Evolutionary conservation across 2,113 vertebrate species (phyloP).

Genomic region (Gambusia holbrooki): DNA sequence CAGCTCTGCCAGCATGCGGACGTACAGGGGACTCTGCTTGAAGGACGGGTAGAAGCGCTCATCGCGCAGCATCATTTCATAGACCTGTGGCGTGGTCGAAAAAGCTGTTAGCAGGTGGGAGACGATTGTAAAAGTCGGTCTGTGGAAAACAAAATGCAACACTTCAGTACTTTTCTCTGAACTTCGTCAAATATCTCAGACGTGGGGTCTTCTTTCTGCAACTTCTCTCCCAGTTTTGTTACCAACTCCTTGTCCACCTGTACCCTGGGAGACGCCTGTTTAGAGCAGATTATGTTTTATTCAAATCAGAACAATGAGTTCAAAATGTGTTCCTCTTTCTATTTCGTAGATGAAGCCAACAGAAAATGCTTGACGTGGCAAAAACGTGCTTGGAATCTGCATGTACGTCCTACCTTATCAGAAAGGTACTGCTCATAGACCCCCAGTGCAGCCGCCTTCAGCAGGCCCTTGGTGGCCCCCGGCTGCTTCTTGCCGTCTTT

Average conservation of each 20-base stretch:
- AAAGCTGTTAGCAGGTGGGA: background rate
- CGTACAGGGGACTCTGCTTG: conserved; percentile 93
- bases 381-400: background rate
- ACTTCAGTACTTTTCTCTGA: conserved; percentile 87
- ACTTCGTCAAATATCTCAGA: conserved; percentile 98
- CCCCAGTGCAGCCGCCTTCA: conserved; percentile 93
- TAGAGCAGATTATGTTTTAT: background rate
- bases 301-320: background rate
- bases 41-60: conserved; percentile 97
- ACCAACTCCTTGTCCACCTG: conserved; percentile 90
- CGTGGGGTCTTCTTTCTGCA: conserved; percentile 94
- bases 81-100: conserved; percentile 82
- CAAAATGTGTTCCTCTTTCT: background rate
- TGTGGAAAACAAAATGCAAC: background rate
- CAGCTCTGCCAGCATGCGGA: conserved; percentile 96
- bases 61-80: conserved; percentile 95
- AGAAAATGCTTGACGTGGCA: background rate
- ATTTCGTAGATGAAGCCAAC: background rate
- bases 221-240: conserved; percentile 87
- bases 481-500: conserved; percentile 91
- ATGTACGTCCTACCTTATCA: conserved; percentile 78
- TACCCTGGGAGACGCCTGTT: conserved; percentile 94
- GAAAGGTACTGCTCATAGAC: conserved; percentile 98
- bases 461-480: conserved; percentile 91
- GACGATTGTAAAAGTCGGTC: background rate